Evolutionary conservation across 2,888 invertebrate genomes (phyloP), one percentile per base, ranked within the genome.

Genomic region (Pandemis corylana): DNA sequence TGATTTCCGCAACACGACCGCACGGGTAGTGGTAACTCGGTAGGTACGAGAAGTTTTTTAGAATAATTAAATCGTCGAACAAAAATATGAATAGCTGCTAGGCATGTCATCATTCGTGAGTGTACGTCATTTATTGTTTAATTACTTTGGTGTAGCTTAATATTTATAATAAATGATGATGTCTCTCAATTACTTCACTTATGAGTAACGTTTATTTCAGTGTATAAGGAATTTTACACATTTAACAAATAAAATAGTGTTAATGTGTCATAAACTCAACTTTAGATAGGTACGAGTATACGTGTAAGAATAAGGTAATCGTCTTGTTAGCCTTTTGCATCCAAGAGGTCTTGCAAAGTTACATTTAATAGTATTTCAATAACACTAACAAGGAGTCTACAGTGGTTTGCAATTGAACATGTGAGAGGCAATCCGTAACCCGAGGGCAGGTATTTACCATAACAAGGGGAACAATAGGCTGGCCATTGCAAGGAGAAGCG

Each of bases 391-490:
- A 84, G 83, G 80, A 79, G 67, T n/a, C 72, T 68, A 59, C 56
- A 68, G 77, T 77, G 80, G 80, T 72, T 77, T 77, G 76, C 78
- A 76, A 78, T 80, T 80, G 82, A 80, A 80, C 78, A 78, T 71
- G 78, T 75, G 77, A 75, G 73, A 73, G 71, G 76, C 80, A 76
- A 79, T 82, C 81, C 80, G 81, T 80, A 79, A 84, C 88, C 84
- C 78, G 79, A 81, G 84, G 88, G 86, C 86, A 85, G 80, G 85
- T 87, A 89, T 90, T 92, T 90, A 90, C 88, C 90, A 91, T 93
- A 92, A 92, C 92, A 92, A 92, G 91, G 85, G 83, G 78, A 80
- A 80, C 82, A 80, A 83, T 80, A 59, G 78, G 74, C 75, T 71
- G 66, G 76, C 74, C 77, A 66, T 72, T 71, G 78, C 79, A 76